These are phyloP conservation scores for Calephelis perditalis DNA, from an alignment of 2,888 invertebrate species.

Conservation along the genomic window DNA sequence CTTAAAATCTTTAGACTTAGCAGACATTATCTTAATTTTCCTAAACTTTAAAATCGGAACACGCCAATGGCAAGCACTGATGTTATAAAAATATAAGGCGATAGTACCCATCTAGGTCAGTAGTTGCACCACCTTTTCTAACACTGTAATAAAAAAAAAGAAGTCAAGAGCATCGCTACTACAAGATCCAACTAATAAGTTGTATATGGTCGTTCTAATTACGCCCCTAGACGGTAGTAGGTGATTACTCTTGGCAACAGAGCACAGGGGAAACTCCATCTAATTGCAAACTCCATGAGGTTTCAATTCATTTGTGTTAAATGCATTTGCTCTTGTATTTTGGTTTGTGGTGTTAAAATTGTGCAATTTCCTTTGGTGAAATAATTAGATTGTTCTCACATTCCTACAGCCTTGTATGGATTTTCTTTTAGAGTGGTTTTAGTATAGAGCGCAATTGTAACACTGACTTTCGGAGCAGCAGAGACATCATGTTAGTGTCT, in stretches of 20 bases:
- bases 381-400: constrained; percentile 28
- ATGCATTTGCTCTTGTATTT: constrained; percentile 26
- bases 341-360: constrained; percentile 27
- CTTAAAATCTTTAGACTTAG: no score
- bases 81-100: no score
- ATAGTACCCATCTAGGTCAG: no score
- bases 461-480: no score
- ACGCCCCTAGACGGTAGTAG: constrained; percentile 23
- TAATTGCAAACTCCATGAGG: constrained; percentile 12
- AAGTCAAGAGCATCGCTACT: no score
- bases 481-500: no score
- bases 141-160: no score
- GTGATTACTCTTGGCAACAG: constrained; percentile 23
- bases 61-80: no score
- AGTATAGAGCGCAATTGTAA: neutral
- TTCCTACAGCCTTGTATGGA: constrained; percentile 21
- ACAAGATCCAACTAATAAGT: constrained; percentile 23
- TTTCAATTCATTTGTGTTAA: constrained; percentile 16
- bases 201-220: constrained; percentile 1
- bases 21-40: no score
- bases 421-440: neutral
- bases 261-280: neutral
- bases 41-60: no score
- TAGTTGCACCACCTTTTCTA: no score
- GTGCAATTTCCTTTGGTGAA: constrained; percentile 30